Base-by-base conservation (phyloP, 2,888 invertebrate genomes). In the Holacanthella duospinosa region DNA sequence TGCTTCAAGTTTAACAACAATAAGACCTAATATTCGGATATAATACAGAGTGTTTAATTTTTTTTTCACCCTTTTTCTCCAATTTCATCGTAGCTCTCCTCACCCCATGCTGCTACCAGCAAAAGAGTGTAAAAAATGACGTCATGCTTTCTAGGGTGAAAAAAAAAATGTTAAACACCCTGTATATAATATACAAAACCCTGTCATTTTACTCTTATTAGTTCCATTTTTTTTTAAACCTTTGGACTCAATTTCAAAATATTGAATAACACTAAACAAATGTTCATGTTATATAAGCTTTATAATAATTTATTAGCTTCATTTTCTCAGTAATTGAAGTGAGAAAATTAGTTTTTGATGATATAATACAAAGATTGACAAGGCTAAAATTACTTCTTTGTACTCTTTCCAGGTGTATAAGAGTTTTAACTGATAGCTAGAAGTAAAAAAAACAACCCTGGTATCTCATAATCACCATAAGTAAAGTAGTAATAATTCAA, bases 1-100 rank as follows among this genome's bases (percentile, higher is more conserved):
- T 70, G 68, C 67, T 67, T 25, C 21, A 67, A 70, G 67, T 66
- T 67, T 59, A 56, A 55, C 2, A 57, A n/a, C n/a, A n/a, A n/a
- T n/a, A n/a, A n/a, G n/a, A n/a, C n/a, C n/a, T n/a, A n/a, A n/a
- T n/a, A n/a, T n/a, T n/a, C n/a, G n/a, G n/a, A n/a, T n/a, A n/a
- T n/a, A n/a, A n/a, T n/a, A n/a, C n/a, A n/a, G n/a, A n/a, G n/a
- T n/a, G n/a, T n/a, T n/a, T n/a, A n/a, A n/a, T n/a, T n/a, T n/a
- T n/a, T n/a, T n/a, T n/a, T n/a, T n/a, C n/a, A n/a, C n/a, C n/a
- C n/a, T n/a, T n/a, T n/a, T n/a, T n/a, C n/a, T n/a, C n/a, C n/a
- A n/a, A n/a, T n/a, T n/a, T n/a, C n/a, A n/a, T n/a, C n/a, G n/a
- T n/a, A n/a, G n/a, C n/a, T n/a, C n/a, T n/a, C n/a, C n/a, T n/a